A percentile compares a stretch with the other conserved stretches of the same genome.
phyloP scores from a whole-genome alignment of 2,113 vertebrate genomes.

The Aix galericulata region DNA sequence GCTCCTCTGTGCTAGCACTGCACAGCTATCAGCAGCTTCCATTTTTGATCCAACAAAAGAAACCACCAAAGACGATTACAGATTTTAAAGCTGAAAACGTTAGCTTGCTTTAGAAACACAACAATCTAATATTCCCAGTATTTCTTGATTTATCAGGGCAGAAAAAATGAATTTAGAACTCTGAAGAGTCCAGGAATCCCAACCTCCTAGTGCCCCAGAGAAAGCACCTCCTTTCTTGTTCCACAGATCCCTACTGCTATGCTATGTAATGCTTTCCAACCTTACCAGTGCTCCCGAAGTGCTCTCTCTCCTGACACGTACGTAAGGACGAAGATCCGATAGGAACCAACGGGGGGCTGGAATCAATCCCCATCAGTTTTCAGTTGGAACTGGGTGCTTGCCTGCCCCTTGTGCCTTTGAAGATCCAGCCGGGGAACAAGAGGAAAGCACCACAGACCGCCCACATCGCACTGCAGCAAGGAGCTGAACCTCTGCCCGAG shows the following conservation, averaged over 20 bases:
- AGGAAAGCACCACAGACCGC: background rate
- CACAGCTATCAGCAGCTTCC: background rate
- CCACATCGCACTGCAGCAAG: accelerated
- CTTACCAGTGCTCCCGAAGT: background rate
- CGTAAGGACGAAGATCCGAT: background rate
- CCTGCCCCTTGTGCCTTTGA: background rate
- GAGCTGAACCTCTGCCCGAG: background rate
- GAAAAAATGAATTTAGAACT: background rate
- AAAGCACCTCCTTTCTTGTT: background rate
- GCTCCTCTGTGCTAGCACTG: background rate
- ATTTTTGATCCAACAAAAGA: background rate
- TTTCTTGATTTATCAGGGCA: background rate
- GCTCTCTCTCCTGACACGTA: background rate
- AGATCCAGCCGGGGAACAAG: background rate
- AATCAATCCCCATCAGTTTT: background rate
- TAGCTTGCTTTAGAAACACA: background rate
- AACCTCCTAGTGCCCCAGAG: background rate
- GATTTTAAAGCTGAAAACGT: background rate
- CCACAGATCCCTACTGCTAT: background rate
- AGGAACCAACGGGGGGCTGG: background rate
- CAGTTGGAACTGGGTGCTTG: background rate
- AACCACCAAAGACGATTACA: background rate
- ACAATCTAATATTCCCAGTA: background rate
- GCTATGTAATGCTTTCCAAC: background rate
- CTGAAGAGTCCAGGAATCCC: background rate